Base-by-base conservation (phyloP, 2,888 invertebrate species). In the Ellobium chinense region DNA sequence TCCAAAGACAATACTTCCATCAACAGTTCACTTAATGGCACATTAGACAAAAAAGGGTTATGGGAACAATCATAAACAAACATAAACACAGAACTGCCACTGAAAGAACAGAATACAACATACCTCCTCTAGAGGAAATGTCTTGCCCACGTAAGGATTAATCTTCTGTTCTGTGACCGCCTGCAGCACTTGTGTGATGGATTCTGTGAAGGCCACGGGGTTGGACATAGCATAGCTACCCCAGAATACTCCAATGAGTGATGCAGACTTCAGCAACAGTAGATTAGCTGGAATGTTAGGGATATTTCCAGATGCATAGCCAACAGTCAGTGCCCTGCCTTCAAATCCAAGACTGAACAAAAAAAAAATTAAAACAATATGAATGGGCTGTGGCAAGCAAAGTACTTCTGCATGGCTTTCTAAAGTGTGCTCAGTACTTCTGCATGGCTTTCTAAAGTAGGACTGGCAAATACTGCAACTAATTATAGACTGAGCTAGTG, bases 111-210 rank as follows among this genome's bases (percentile, higher is more conserved):
- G 60, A 58, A 1, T 5, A 0, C 18, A 34, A 0, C 54, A 37
- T 78, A 91, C 92, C 88, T 95, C 92, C 46, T 94, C 92, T 68
- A 96, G 92, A 39, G 94, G 92, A 88, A 94, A 95, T 73, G 92
- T 93, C 77, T 94, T 93, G 56, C 95, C 94, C 66, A 94, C 92
- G 84, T 94, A 93, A 1, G 95, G 95, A 24, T 92, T 93, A 78
- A 96, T 94, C n/a, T 95, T 92, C 31, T 94, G 94, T 85, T 95
- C 95, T 82, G 95, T 94, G 46, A 94, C 94, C 90, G 95, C 94
- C 84, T 95, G 94, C 80, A 95, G 92, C 4, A 95, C 94, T 89
- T 95, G 95, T 62, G 93, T 92, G 29, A 95, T 94, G n/a, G 94
- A 93, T 90, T 94, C 93, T 91, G 94, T 93, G 90, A 95, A 96